These are phyloP conservation scores for Apamea sordens DNA, from an alignment of 2,888 invertebrate genomes.

Conservation along the genomic window DNA sequence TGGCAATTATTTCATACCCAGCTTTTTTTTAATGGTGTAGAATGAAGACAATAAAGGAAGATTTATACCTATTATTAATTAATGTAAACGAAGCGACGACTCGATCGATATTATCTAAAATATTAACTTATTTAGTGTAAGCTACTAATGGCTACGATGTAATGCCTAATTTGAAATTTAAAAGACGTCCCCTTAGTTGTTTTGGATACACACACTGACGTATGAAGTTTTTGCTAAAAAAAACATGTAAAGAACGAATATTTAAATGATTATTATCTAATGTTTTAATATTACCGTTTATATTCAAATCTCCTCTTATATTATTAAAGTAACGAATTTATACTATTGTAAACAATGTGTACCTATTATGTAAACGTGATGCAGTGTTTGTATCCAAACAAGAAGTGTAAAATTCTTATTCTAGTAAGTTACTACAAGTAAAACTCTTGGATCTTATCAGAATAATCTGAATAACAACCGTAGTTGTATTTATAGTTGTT, in stretches of 20 bases:
- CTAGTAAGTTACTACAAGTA: conserved; percentile 65
- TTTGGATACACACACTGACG: conserved; percentile 72
- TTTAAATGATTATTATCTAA: conserved; percentile 52
- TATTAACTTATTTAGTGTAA: conserved; percentile 86
- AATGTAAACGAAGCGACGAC: conserved; percentile 84
- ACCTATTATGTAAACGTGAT: conserved; percentile 24
- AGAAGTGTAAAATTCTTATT: conserved; percentile 66
- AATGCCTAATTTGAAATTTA: conserved; percentile 75
- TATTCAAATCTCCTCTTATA: conserved; percentile 52
- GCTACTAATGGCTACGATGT: conserved; percentile 79
- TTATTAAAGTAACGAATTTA: conserved; percentile 64
- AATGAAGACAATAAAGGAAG: conserved; percentile 90
- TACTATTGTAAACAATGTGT: conserved; percentile 55
- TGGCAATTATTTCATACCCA: conserved; percentile 74
- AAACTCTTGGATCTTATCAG: conserved; percentile 63
- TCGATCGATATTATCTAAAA: conserved; percentile 86
- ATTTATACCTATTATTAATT: conserved; percentile 88
- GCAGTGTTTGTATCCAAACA: conserved; percentile 66
- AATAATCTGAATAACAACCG: conserved; percentile 53
- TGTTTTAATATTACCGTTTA: conserved; percentile 59
- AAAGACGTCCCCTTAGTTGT: conserved; percentile 73
- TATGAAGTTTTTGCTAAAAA: conserved; percentile 52
- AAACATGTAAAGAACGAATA: conserved; percentile 41
- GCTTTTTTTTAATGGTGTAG: conserved; percentile 86
- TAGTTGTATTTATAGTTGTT: conserved; percentile 60